Percentiles rank a stretch among this genome's conserved stretches.
Conservation (phyloP, 2,113 vertebrate genomes). For the Oncorhynchus mykiss region DNA sequence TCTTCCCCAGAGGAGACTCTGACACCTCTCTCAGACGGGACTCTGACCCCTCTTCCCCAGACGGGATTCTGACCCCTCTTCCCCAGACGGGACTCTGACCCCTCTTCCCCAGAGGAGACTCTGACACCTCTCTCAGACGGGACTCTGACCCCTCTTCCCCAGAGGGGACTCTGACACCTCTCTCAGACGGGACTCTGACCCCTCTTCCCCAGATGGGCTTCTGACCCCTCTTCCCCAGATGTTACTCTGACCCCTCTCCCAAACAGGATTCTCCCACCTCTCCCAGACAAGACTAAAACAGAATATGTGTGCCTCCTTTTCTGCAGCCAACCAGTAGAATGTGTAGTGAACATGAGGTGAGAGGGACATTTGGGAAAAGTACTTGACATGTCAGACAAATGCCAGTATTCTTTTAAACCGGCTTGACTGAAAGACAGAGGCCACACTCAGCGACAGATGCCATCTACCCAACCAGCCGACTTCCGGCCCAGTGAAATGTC, state of each 20-base stretch:
- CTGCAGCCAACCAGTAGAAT: not conserved
- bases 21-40: too few relatives aligned
- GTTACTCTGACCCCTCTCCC: too few relatives aligned
- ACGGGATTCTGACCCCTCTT: too few relatives aligned
- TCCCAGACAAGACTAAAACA: not conserved
- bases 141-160: too few relatives aligned
- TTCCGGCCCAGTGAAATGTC: slow-evolving; percentile 34
- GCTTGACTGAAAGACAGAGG: slow-evolving; percentile 8
- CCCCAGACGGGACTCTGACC: too few relatives aligned
- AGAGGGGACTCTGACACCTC: too few relatives aligned
- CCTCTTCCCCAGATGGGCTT: too few relatives aligned
- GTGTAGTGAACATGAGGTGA: not conserved
- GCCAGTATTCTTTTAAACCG: slow-evolving; percentile 35
- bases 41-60: too few relatives aligned
- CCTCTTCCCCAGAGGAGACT: not conserved
- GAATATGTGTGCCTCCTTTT: not conserved
- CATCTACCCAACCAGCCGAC: slow-evolving; percentile 8
- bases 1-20: too few relatives aligned
- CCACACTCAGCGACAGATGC: slow-evolving; percentile 15
- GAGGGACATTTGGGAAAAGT: slow-evolving; percentile 5
- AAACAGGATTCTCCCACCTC: not conserved
- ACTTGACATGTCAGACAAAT: slow-evolving; percentile 34
- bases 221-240: too few relatives aligned
- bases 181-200: too few relatives aligned
- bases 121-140: too few relatives aligned